Conservation (phyloP, 2,888 invertebrate species). For the Ecliptopera silaceata region DNA sequence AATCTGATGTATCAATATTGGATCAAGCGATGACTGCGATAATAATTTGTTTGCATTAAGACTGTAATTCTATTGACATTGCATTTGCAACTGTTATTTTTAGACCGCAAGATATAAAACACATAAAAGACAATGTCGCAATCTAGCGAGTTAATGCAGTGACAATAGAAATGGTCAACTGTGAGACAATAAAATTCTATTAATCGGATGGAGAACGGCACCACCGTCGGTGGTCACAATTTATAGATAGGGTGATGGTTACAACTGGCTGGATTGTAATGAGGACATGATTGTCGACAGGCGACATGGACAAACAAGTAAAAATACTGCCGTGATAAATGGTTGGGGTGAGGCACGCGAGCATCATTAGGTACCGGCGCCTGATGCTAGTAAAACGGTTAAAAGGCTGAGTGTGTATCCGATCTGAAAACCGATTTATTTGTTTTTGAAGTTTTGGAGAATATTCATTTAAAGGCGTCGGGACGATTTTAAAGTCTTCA, state of each 20-base stretch:
- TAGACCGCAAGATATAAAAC: slow-evolving; percentile 16
- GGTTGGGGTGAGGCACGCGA: slow-evolving; percentile 66
- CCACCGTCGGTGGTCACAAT: slow-evolving; percentile 77
- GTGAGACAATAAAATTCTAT: slow-evolving; percentile 67
- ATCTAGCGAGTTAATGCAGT: slow-evolving; percentile 11
- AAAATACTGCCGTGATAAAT: slow-evolving; percentile 77
- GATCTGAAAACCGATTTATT: background rate
- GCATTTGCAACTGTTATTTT: slow-evolving; percentile 28
- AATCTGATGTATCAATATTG: slow-evolving; percentile 70
- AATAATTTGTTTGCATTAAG: slow-evolving; percentile 41
- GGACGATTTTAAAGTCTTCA: too few species aligned
- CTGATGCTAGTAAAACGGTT: slow-evolving; percentile 18
- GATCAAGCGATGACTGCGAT: slow-evolving; percentile 56
- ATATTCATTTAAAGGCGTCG: too few species aligned
- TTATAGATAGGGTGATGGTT: slow-evolving; percentile 72
- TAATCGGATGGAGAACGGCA: slow-evolving; percentile 66
- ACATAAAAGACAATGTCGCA: slow-evolving; percentile 13
- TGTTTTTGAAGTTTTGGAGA: background rate
- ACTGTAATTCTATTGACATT: slow-evolving; percentile 36
- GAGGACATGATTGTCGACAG: slow-evolving; percentile 80
- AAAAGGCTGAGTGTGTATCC: background rate
- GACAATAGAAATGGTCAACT: slow-evolving; percentile 23
- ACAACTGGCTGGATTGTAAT: slow-evolving; percentile 72
- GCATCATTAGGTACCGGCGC: slow-evolving; percentile 62
- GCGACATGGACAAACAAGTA: slow-evolving; percentile 75